Base-by-base conservation (phyloP, 2,888 invertebrate species). In the Salpingus planirostris region DNA sequence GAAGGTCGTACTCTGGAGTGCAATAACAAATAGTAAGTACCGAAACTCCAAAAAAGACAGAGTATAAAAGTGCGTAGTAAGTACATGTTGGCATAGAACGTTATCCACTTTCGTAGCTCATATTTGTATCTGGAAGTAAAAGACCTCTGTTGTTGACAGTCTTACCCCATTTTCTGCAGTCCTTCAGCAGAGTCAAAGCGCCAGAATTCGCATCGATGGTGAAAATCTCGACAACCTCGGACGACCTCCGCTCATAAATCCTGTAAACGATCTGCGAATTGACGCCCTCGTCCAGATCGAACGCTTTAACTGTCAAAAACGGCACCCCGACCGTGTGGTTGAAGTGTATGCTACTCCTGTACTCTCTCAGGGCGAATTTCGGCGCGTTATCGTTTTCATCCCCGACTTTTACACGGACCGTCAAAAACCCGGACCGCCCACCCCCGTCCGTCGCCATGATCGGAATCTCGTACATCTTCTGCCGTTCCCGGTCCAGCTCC, bases 341-440 rank as follows among this genome's bases (percentile, higher is more conserved):
- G 22, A 71, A 68, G 45, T 75, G 74, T 42, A 83, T 78, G 34
- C 78, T 76, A 15, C 80, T 77, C 62, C 82, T 80, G 62, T 90
- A 90, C 62, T 87, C 80, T 43, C 74, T 75, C 36, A 83, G 67
- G 40, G 78, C 68, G 62, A 89, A 90, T 33, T 65, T 66, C 0
- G 93, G 92, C 29, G 78, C 68, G 62, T 88, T 82, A 60, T 92
- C 91, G 65, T 91, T 90, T 42, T 77, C 74, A 65, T 93, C 92
- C 12, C 71, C 68, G 27, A 95, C 81, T 59, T 78, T 78, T 22
- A 95, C 83, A 60, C 84, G 73, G 42, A 90, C 76, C 15, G 73
- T 71, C 24, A 86, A 71, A 62, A 84, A 82, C 11, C 81, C 80
- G 38, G 81, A 72, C 57, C 79, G 72, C 43, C 89, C 80, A 42